Evolutionary conservation across 2,888 invertebrate genomes (phyloP), one percentile per base, ranked within the genome.

Genomic region (Lithodes maja): DNA sequence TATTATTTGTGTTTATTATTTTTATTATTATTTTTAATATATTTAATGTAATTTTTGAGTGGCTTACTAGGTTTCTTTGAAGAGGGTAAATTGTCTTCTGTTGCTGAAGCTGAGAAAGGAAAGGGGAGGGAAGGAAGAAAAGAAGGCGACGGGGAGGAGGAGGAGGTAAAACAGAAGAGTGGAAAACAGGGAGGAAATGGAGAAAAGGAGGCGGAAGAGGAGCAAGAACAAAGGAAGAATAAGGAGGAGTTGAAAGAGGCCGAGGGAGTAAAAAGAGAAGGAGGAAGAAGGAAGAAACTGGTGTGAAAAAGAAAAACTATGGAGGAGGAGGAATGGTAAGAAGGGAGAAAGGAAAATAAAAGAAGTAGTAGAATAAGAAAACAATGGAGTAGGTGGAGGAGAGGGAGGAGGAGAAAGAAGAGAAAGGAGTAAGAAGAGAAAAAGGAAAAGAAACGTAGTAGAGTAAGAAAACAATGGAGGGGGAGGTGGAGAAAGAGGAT

Each of bases 341-440:
- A 49, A 49, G 79, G 49, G 50, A 33, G 61, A 55, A 61, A 33
- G 55, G 54, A 33, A 9, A n/a, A 54, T 53, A 9, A 82, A 3
- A 12, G 49, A 54, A 53, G 9, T 49, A 2, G 49, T 12, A n/a
- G 68, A 83, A 61, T 55, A 49, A 55, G 78, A 5, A 61, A 78
- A 61, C 54, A 61, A 55, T n/a, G 61, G 9, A 61, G 78, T 49
- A 55, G 49, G 78, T 17, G 71, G 53, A 49, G 33, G 78, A 61
- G 75, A 75, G 75, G 1, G 54, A 53, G 53, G 17, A 53, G 33
- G 61, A 33, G 78, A 75, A 53, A 53, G 61, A 55, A 33, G 52
- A 53, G n/a, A n/a, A 78, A 78, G 54, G 74, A 74, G 84, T 33
- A 7, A 74, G 49, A 78, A 12, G 52, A 52, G 12, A 78, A 3